Percentiles rank a stretch among this genome's conserved stretches.
Conservation (phyloP, 2,113 vertebrate species). For the Orthochromis malagaraziensis region DNA sequence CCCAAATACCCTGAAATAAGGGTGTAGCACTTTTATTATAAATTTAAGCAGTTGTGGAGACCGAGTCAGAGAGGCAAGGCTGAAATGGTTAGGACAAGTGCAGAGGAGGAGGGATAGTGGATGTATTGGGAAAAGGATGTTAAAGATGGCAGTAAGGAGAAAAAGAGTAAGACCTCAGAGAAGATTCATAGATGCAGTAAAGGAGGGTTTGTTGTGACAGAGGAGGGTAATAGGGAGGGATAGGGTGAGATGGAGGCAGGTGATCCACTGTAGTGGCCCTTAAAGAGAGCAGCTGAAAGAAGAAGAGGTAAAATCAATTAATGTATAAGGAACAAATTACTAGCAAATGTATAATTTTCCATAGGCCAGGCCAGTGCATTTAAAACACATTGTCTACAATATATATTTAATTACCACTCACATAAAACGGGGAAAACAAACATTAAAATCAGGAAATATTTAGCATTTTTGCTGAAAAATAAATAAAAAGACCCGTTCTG, state of each 20-base stretch:
- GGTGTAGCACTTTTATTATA: neutral
- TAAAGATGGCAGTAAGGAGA: neutral
- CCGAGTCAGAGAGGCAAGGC: neutral
- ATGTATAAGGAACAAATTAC: neutral
- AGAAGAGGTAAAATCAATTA: neutral
- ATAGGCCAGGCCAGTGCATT: neutral
- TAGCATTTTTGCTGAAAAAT: neutral
- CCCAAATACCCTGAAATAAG: neutral
- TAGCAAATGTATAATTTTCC: neutral
- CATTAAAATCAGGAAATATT: neutral
- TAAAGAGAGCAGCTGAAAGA: neutral
- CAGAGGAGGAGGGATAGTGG: neutral
- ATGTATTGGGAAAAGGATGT: neutral
- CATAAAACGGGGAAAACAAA: neutral
- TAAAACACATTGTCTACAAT: neutral
- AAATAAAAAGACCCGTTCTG: neutral
- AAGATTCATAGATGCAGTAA: neutral
- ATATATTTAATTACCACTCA: neutral
- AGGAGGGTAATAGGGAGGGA: neutral
- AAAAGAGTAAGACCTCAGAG: neutral
- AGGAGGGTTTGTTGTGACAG: neutral
- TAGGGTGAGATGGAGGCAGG: neutral
- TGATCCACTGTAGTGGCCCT: neutral
- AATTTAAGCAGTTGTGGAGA: neutral
- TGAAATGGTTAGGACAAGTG: neutral